Evolutionary conservation across 2,113 vertebrate genomes (phyloP).

Genomic region (Phyllostomus hastatus): DNA sequence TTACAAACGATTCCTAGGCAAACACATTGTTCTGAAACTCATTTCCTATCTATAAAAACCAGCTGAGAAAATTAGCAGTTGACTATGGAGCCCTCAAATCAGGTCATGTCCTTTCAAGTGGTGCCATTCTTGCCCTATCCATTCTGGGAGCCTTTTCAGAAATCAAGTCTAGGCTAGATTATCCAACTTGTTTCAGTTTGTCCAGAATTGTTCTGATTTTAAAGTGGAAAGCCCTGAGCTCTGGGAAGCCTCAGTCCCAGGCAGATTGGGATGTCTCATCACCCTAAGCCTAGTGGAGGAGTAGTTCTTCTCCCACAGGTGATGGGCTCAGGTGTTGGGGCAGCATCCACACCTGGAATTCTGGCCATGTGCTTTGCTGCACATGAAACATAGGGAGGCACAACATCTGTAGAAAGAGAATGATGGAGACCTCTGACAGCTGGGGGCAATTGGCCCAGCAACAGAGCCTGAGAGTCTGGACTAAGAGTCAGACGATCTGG

Average conservation of each 20-base stretch:
- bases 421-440: neutral
- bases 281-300: neutral
- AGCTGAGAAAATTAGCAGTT: neutral
- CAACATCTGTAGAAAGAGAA: neutral
- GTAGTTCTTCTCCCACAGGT: neutral
- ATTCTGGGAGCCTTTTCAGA: neutral
- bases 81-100: neutral
- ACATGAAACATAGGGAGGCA: neutral
- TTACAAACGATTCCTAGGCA: neutral
- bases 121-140: neutral
- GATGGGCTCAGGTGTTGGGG: neutral
- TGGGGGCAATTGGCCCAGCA: neutral
- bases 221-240: neutral
- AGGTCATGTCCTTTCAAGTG: neutral
- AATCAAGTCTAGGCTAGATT: neutral
- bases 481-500: neutral
- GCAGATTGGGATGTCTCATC: neutral
- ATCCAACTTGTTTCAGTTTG: rapidly evolving
- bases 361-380: too few species aligned
- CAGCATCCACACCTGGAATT: neutral
- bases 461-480: neutral
- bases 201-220: neutral
- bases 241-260: neutral
- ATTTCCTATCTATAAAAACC: neutral
- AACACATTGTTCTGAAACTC: neutral